Conservation (phyloP, 2,888 invertebrate species). For the Zaprionus lineosus region DNA sequence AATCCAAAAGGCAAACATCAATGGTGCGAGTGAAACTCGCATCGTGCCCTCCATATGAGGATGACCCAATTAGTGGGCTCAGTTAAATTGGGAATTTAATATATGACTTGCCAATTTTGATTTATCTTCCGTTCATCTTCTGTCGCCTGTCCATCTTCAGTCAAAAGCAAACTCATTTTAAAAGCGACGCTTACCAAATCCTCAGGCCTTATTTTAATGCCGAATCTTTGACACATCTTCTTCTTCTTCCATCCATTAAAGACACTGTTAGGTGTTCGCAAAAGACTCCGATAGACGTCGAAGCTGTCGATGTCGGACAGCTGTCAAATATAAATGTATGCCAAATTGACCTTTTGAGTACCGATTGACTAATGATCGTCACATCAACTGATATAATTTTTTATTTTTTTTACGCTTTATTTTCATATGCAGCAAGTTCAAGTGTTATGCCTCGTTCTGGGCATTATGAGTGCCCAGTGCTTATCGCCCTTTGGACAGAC, state of each 20-base stretch:
- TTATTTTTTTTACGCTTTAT: constrained; percentile 7
- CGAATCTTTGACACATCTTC: constrained; percentile 31
- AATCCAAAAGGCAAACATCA: constrained; percentile 23
- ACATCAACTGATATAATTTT: constrained; percentile 12
- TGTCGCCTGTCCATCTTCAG: too few relatives aligned
- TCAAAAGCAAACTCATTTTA: constrained; percentile 22
- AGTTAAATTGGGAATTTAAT: constrained; percentile 27
- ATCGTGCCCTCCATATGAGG: constrained; percentile 7
- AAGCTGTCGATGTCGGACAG: constrained; percentile 43
- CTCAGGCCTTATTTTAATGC: constrained; percentile 40
- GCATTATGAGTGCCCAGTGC: constrained; percentile 42
- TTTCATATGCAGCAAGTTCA: constrained; percentile 62
- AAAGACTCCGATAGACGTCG: constrained; percentile 38
- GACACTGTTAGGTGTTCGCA: constrained; percentile 38
- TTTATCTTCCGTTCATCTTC: too few relatives aligned
- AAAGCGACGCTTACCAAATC: constrained; percentile 27
- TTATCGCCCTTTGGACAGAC: constrained; percentile 36
- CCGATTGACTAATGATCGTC: constrained; percentile 15
- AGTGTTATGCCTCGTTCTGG: constrained; percentile 56
- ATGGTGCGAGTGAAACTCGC: constrained; percentile 21
- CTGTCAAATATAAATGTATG: constrained; percentile 27
- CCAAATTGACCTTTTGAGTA: constrained; percentile 28
- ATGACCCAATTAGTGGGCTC: constrained; percentile 38
- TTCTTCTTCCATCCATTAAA: constrained; percentile 9
- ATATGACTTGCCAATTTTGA: constrained; percentile 24